These are phyloP conservation scores for Acipenser transmontanus DNA, from an alignment of 2,797 vertebrate genomes.

Conservation along the genomic window DNA sequence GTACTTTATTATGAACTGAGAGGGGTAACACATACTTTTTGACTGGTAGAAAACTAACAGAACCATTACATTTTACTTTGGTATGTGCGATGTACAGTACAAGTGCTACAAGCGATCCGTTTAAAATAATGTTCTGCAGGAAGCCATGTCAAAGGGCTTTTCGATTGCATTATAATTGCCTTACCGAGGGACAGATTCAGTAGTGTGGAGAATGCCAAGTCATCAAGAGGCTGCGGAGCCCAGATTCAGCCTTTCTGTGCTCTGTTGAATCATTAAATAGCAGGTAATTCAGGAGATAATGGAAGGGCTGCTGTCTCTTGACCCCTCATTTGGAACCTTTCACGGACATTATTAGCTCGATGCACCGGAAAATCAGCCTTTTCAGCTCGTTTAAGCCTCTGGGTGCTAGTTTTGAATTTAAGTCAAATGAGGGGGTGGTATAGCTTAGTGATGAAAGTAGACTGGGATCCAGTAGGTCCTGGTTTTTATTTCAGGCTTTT, in stretches of 20 bases:
- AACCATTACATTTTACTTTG: no score
- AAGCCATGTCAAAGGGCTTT: not conserved
- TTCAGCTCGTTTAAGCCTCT: not conserved
- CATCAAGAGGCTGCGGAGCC: not conserved
- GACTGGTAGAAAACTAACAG: no score
- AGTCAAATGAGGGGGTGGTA: not conserved
- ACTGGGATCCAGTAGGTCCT: not conserved
- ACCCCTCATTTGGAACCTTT: not conserved
- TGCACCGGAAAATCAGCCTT: not conserved
- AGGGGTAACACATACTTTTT: no score
- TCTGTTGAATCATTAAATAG: constrained; percentile 9
- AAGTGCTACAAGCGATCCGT: not conserved
- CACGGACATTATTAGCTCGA: not conserved
- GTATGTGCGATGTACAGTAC: no score
- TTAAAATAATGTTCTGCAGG: not conserved
- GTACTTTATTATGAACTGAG: no score
- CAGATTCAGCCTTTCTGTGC: not conserved
- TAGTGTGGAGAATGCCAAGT: not conserved
- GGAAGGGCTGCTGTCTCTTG: not conserved
- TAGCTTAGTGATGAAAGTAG: no score
- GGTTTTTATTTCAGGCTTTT: not conserved
- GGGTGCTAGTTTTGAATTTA: not conserved
- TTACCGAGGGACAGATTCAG: not conserved
- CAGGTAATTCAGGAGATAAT: constrained; percentile 1
- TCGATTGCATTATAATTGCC: constrained; percentile 1